These are phyloP conservation scores for Armadillidium nasatum DNA, from an alignment of 1,140 invertebrate genomes.

Conservation along the genomic window DNA sequence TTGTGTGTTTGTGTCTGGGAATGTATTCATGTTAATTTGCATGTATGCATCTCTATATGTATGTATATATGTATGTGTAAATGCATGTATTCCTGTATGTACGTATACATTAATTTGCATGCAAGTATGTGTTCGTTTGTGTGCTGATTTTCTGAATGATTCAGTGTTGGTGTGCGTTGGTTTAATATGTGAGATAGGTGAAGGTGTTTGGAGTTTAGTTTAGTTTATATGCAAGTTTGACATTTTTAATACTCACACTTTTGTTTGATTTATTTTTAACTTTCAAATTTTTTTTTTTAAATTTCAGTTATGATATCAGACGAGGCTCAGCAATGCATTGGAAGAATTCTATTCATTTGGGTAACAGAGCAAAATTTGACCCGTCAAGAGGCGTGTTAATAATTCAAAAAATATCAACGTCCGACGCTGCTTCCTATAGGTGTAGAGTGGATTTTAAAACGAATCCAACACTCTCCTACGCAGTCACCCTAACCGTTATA, in stretches of 20 bases:
- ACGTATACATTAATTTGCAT: too few species aligned
- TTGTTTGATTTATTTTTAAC: not conserved
- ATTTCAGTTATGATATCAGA: slow-evolving; percentile 27
- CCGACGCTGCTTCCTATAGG: slow-evolving; percentile 18
- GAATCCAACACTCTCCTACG: slow-evolving; percentile 27
- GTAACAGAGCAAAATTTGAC: slow-evolving; percentile 23
- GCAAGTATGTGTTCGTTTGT: too few species aligned
- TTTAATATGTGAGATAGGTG: not conserved
- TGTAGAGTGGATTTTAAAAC: slow-evolving; percentile 28
- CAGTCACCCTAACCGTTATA: slow-evolving; percentile 29
- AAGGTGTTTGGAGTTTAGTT: not conserved
- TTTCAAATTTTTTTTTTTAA: not conserved
- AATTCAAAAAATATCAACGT: slow-evolving; percentile 8
- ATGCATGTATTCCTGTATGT: too few species aligned
- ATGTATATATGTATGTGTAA: too few species aligned
- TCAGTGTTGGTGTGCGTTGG: too few species aligned
- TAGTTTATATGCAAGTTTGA: not conserved
- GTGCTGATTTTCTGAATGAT: too few species aligned
- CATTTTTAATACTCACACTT: not conserved
- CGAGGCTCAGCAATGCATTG: slow-evolving; percentile 20
- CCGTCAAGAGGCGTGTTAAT: slow-evolving; percentile 5
- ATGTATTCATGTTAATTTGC: too few species aligned
- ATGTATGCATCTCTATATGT: too few species aligned
- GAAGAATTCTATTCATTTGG: slow-evolving; percentile 25
- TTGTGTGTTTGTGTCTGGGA: too few species aligned